Evolutionary conservation across 1,140 invertebrate species (phyloP), one percentile per base, ranked within the genome.

Genomic region (Cherax destructor): DNA sequence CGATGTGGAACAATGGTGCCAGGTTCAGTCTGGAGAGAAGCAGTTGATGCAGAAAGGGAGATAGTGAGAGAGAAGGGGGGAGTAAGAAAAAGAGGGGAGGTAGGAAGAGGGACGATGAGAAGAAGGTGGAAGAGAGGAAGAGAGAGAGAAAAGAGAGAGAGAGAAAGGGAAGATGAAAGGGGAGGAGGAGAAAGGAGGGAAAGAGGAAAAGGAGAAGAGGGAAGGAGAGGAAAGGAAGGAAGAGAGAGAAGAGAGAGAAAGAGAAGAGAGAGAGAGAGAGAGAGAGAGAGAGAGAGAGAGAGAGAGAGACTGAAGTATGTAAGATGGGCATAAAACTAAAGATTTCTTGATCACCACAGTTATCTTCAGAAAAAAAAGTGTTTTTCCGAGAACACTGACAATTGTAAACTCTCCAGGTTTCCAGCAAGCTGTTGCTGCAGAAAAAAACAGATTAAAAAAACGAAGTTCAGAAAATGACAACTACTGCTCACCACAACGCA

Each of bases 201-300:
- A 18, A 18, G 61, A 65, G 61, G 18, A 18, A 18, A 56, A 7
- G 11, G n/a, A 56, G 3, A 56, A 56, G 52, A 56, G 52, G n/a
- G 52, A 56, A 13, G 3, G 52, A 4, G 52, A 56, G 52, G 11
- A 13, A n/a, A n/a, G n/a, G n/a, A n/a, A n/a, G n/a, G n/a, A n/a
- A n/a, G n/a, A n/a, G n/a, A n/a, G n/a, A n/a, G n/a, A n/a, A 77
- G 74, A 77, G 74, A 77, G 74, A 77, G 16, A 77, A 21, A 77
- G 74, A 77, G 74, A 77, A n/a, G n/a, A n/a, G n/a, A n/a, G 74
- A 77, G 74, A 77, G 74, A 77, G 74, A 77, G 74, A 77, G 74
- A 77, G 74, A 77, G 18, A 77, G 52, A 56, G 52, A 56, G 52
- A 56, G 52, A 56, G 52, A 56, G 52, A 56, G 52, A 4, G 52